Percentiles rank a stretch among this genome's conserved stretches.
phyloP scores from a whole-genome alignment of 2,888 invertebrate genomes.

The Oligia fasciuncula region DNA sequence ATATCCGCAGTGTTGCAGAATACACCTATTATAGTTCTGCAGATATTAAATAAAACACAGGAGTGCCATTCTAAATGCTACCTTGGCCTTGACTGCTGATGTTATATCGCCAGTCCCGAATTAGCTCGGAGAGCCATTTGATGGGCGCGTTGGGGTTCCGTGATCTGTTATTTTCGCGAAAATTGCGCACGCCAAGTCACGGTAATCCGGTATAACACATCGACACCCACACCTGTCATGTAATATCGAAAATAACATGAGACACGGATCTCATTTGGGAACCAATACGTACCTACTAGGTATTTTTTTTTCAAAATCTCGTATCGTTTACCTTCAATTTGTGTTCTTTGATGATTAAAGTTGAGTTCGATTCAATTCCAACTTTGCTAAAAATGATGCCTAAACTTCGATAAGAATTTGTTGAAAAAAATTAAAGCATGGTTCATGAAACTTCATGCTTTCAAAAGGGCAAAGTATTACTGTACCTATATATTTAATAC shows the following conservation, averaged over 20 bases:
- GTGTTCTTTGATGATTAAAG: slow-evolving; percentile 15
- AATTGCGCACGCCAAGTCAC: slow-evolving; percentile 33
- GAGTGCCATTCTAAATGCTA: slow-evolving; percentile 56
- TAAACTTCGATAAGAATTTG: not conserved
- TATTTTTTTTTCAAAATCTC: not conserved
- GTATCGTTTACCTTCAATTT: not conserved
- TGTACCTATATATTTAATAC: not conserved
- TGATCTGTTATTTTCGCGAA: slow-evolving; percentile 40
- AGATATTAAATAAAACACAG: slow-evolving; percentile 40
- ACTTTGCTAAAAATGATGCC: not conserved
- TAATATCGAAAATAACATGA: slow-evolving; percentile 11
- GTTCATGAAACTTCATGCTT: not conserved
- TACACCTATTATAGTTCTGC: slow-evolving; percentile 20
- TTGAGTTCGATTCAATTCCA: slow-evolving; percentile 1
- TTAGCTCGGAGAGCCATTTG: slow-evolving; percentile 47
- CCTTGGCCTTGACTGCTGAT: slow-evolving; percentile 58
- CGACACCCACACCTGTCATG: not conserved
- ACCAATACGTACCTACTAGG: not conserved
- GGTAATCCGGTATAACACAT: slow-evolving; percentile 22
- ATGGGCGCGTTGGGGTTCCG: slow-evolving; percentile 47
- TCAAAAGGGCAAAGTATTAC: slow-evolving; percentile 7
- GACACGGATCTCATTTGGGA: not conserved
- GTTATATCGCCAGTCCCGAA: slow-evolving; percentile 41
- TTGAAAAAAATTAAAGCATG: not conserved
- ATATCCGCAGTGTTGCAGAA: slow-evolving; percentile 34